Conservation (phyloP, 2,113 vertebrate species). For the Amazona vittata region DNA sequence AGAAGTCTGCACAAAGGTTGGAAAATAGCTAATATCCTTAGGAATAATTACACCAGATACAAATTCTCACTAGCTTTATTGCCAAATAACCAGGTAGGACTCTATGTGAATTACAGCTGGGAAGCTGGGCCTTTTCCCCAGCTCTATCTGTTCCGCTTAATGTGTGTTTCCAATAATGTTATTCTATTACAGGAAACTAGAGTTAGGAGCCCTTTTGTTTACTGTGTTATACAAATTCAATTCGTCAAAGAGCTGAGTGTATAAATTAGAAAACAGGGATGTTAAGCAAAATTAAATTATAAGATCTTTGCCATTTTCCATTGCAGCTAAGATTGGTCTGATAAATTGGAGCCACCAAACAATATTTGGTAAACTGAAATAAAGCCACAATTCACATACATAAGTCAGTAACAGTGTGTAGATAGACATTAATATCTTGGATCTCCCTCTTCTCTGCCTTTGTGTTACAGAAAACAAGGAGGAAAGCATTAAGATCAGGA, state of each 20-base stretch:
- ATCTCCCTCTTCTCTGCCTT: neutral
- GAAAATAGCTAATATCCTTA: neutral
- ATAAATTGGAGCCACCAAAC: neutral
- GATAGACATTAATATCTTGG: neutral
- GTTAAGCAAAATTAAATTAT: conserved; percentile 28
- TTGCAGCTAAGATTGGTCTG: neutral
- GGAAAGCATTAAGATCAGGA: neutral
- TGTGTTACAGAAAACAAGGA: neutral
- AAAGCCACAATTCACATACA: neutral
- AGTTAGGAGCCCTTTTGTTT: conserved; percentile 49
- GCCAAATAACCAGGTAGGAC: neutral
- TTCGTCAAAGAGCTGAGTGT: conserved; percentile 54
- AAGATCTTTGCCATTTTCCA: neutral
- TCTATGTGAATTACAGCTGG: neutral
- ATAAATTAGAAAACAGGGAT: conserved; percentile 64
- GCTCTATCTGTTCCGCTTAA: conserved; percentile 15
- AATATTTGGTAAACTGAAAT: neutral
- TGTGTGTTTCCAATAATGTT: conserved; percentile 33
- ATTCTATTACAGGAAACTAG: neutral
- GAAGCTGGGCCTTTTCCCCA: neutral
- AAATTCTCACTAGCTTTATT: neutral
- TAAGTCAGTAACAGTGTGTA: neutral
- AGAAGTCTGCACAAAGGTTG: neutral
- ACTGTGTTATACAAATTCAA: conserved; percentile 66
- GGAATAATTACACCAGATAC: neutral